These are phyloP conservation scores for Manacus vitellinus DNA, from an alignment of 2,113 vertebrate species.

Conservation along the genomic window DNA sequence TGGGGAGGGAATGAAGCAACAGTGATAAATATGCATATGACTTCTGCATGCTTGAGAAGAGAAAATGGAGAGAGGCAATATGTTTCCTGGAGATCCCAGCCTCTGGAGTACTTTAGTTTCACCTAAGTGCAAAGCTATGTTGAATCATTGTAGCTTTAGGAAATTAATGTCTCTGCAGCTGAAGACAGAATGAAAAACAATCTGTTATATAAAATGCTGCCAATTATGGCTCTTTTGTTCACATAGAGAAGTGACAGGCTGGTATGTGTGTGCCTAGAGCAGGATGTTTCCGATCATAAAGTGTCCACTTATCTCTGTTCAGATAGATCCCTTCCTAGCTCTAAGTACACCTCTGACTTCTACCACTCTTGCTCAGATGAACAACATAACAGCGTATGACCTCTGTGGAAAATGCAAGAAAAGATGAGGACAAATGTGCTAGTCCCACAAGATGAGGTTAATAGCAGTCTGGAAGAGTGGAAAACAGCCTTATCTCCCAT, in stretches of 20 bases:
- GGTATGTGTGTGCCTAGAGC: background rate
- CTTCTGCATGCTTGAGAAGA: background rate
- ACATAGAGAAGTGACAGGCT: background rate
- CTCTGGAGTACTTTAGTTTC: background rate
- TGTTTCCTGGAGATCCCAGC: background rate
- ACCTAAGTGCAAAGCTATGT: background rate
- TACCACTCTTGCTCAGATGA: background rate
- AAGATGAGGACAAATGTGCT: background rate
- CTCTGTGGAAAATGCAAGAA: background rate
- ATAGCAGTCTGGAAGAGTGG: background rate
- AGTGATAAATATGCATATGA: background rate
- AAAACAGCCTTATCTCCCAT: background rate
- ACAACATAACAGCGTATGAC: background rate
- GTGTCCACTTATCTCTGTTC: background rate
- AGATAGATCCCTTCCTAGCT: background rate
- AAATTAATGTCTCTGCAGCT: constrained; percentile 1
- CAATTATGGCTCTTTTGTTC: background rate
- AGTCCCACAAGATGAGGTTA: background rate
- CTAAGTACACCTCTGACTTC: background rate
- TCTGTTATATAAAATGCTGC: background rate
- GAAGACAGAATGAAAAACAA: background rate
- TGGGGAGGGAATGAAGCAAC: background rate
- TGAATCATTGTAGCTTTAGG: background rate
- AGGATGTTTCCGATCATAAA: background rate
- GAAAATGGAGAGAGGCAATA: background rate